Conservation (phyloP, 2,113 vertebrate species). For the Lasiurus cinereus region DNA sequence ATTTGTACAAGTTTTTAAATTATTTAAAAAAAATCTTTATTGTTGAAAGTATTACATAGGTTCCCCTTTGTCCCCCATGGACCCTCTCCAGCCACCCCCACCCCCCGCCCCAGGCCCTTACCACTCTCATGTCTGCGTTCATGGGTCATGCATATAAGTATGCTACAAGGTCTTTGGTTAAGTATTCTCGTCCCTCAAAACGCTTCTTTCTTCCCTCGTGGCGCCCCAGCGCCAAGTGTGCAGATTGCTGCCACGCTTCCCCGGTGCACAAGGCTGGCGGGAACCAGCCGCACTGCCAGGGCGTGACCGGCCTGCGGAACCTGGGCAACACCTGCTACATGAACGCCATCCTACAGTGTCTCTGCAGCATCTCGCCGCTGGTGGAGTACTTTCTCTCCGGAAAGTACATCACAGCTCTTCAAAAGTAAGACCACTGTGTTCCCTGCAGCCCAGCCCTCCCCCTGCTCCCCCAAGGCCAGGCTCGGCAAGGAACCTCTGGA, state of each 20-base stretch:
- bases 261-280: neutral
- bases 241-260: neutral
- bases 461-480: neutral
- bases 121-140: too few relatives aligned
- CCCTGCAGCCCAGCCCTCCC: neutral
- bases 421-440: conserved; percentile 83
- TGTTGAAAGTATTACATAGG: too few relatives aligned
- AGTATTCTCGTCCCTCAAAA: neutral
- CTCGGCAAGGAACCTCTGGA: neutral
- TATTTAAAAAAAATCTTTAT: too few relatives aligned
- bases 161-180: too few relatives aligned
- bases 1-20: neutral
- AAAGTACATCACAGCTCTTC: conserved; percentile 84
- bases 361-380: conserved; percentile 88
- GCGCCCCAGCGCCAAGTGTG: conserved; percentile 54
- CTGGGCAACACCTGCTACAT: conserved; percentile 94
- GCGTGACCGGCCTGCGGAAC: conserved; percentile 91
- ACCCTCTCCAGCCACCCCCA: too few relatives aligned
- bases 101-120: too few relatives aligned
- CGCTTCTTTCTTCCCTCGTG: neutral
- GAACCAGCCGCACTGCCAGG: conserved; percentile 23
- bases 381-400: conserved; percentile 90
- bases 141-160: too few relatives aligned
- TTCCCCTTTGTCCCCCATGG: too few relatives aligned
- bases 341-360: conserved; percentile 91